Percentiles rank a stretch among this genome's conserved stretches.
These are phyloP conservation scores for Ips nitidus DNA, from an alignment of 1,140 invertebrate species.

Conservation along the genomic window DNA sequence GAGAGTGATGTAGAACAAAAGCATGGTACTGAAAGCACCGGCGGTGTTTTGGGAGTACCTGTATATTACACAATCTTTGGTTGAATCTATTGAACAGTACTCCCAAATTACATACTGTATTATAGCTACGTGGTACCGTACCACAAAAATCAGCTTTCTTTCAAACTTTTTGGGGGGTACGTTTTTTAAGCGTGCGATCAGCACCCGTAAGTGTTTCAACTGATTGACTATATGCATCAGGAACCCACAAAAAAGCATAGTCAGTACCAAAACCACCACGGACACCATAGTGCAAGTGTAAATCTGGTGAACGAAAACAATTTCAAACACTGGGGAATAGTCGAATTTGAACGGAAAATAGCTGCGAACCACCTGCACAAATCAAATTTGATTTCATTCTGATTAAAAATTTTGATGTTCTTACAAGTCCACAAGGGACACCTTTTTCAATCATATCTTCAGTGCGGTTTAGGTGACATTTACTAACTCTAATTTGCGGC, in stretches of 20 bases:
- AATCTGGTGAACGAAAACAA: conserved; percentile 40
- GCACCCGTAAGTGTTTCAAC: conserved; percentile 36
- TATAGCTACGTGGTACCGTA: conserved; percentile 42
- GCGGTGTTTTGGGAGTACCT: conserved; percentile 42
- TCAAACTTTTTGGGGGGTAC: conserved; percentile 9
- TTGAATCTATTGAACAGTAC: neutral
- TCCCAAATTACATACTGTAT: conserved; percentile 37
- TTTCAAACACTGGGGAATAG: conserved; percentile 39
- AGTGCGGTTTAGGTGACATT: conserved; percentile 32
- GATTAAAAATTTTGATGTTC: neutral
- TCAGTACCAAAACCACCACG: conserved; percentile 40
- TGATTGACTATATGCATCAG: conserved; percentile 42
- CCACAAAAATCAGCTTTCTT: conserved; percentile 25
- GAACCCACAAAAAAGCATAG: conserved; percentile 43
- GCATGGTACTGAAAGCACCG: conserved; percentile 42
- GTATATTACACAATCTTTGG: conserved; percentile 5
- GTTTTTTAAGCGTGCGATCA: conserved; percentile 25
- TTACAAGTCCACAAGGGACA: conserved; percentile 40
- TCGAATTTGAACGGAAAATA: conserved; percentile 41
- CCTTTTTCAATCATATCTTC: conserved; percentile 33
- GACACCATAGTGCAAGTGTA: conserved; percentile 41
- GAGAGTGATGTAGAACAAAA: conserved; percentile 44
- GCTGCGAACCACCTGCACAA: conserved; percentile 34
- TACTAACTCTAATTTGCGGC: conserved; percentile 37
- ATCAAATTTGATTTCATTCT: neutral